Evolutionary conservation across 2,797 vertebrate species (phyloP).

Genomic region (Bovichtus variegatus): DNA sequence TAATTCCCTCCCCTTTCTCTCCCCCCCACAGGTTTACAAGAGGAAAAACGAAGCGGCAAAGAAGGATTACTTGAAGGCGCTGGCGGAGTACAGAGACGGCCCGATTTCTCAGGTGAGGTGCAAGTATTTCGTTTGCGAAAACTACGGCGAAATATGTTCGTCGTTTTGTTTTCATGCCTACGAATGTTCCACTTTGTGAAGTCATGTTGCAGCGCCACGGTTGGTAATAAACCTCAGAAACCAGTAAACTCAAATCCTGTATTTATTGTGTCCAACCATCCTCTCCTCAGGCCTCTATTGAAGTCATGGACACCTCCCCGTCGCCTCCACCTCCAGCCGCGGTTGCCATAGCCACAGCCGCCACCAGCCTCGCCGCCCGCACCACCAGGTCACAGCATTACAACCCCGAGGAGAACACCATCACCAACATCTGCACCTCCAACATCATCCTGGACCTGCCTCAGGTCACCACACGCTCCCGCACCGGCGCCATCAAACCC

Average conservation of each 20-base stretch:
- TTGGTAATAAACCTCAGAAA: not conserved
- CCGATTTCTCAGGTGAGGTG: conserved; percentile 88
- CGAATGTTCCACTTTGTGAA: not conserved
- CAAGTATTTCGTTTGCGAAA: too few species aligned
- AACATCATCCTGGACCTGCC: conserved; percentile 89
- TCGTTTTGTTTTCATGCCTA: too few species aligned
- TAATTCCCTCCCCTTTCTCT: not conserved
- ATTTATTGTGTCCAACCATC: not conserved
- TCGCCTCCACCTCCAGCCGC: conserved; percentile 74
- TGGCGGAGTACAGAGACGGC: conserved; percentile 89
- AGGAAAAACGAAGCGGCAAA: conserved; percentile 94
- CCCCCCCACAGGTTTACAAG: conserved; percentile 95
- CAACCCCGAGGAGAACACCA: conserved; percentile 89
- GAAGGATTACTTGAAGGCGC: conserved; percentile 92
- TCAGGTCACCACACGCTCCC: conserved; percentile 85
- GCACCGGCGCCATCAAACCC: conserved; percentile 84
- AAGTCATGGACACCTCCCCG: conserved; percentile 88
- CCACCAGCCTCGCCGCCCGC: conserved; percentile 40
- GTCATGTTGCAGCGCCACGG: too few species aligned
- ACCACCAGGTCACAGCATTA: conserved; percentile 78
- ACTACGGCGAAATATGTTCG: too few species aligned
- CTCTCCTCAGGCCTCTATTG: conserved; percentile 81
- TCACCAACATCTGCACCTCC: conserved; percentile 89
- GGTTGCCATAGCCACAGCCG: not conserved
- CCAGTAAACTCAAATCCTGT: not conserved